Conservation (phyloP, 2,888 invertebrate species). For the Epinotia ramella region DNA sequence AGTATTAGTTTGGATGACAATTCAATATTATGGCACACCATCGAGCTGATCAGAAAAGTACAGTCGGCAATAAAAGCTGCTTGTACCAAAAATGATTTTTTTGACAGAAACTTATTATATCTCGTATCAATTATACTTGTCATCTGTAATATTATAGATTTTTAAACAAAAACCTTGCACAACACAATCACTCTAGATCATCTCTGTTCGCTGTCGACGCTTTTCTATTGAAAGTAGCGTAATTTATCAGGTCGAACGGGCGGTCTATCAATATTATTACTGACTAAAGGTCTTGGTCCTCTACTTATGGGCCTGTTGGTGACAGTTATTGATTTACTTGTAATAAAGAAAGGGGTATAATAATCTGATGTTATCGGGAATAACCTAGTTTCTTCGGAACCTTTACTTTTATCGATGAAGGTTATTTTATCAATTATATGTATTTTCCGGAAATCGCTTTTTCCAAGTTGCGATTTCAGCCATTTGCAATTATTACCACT, state of each 20-base stretch:
- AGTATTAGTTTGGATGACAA: no score
- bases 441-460: no score
- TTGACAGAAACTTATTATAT: no score
- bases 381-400: slow-evolving; percentile 23
- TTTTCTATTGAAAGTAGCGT: slow-evolving; percentile 45
- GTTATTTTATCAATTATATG: neutral
- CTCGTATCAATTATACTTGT: no score
- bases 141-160: no score
- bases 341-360: slow-evolving; percentile 43
- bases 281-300: slow-evolving; percentile 49
- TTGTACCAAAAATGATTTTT: no score
- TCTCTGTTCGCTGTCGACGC: slow-evolving; percentile 14
- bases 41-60: no score
- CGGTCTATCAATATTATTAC: slow-evolving; percentile 52
- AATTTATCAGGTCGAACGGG: slow-evolving; percentile 46
- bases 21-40: no score
- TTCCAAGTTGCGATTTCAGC: no score
- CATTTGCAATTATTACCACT: no score
- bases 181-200: slow-evolving; percentile 39
- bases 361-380: slow-evolving; percentile 39
- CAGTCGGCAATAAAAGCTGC: no score
- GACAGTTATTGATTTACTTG: slow-evolving; percentile 59
- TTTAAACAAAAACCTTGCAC: slow-evolving; percentile 12
- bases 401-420: neutral
- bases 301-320: slow-evolving; percentile 52